Percentiles rank a stretch among this genome's conserved stretches.
phyloP scores from a whole-genome alignment of 2,113 vertebrate genomes.

The Mystacornis crossleyi region DNA sequence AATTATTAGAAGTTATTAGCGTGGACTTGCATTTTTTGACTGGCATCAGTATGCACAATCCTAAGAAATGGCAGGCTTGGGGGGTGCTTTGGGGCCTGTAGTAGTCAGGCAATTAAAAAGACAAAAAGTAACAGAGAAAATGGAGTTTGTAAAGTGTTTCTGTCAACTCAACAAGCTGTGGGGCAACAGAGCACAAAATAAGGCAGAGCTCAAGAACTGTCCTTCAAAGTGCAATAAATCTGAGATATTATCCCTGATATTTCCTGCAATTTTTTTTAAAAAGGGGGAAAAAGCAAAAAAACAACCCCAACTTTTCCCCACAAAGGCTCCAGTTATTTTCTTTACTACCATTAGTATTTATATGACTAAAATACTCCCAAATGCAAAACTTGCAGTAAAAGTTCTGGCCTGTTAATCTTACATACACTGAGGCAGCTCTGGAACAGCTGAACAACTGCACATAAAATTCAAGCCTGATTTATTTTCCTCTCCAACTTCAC shows the following conservation, averaged over 20 bases:
- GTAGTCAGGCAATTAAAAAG: neutral
- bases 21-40: neutral
- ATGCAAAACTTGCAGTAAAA: neutral
- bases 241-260: neutral
- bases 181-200: neutral
- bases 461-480: neutral
- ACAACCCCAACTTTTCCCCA: neutral
- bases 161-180: neutral
- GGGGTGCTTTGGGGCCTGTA: neutral
- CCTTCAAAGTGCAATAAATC: neutral
- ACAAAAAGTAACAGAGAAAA: neutral
- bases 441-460: neutral
- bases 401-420: neutral
- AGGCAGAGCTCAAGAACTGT: neutral
- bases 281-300: accelerated
- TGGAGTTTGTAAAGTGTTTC: neutral
- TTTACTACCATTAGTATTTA: neutral
- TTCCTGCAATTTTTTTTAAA: neutral
- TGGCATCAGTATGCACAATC: neutral
- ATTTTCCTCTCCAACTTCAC: neutral
- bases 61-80: neutral
- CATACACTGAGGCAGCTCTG: neutral
- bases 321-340: neutral
- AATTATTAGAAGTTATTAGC: neutral
- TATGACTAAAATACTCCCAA: neutral